A percentile compares a stretch with the other conserved stretches of the same genome.
These are phyloP conservation scores for Plagiodera versicolora DNA, from an alignment of 2,888 invertebrate species.

Conservation along the genomic window DNA sequence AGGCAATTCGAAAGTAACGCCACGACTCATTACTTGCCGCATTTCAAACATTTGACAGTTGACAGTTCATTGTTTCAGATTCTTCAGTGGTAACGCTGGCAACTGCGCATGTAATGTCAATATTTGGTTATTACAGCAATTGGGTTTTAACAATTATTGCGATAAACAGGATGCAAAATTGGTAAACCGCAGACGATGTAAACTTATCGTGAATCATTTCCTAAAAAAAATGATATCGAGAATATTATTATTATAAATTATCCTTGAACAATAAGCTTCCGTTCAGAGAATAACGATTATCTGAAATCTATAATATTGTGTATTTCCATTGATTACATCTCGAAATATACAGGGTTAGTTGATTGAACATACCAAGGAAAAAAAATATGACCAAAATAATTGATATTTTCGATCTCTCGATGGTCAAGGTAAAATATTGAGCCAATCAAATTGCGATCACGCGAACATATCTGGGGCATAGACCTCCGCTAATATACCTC, in stretches of 20 bases:
- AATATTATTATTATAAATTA: slow-evolving; percentile 14
- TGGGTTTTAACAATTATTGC: slow-evolving; percentile 9
- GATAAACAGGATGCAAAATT: slow-evolving; percentile 34
- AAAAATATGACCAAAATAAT: too few relatives aligned
- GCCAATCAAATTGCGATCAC: neutral
- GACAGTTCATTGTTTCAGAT: too few relatives aligned
- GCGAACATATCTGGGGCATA: neutral
- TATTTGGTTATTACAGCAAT: neutral
- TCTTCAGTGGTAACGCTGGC: too few relatives aligned
- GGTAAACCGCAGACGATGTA: slow-evolving; percentile 34
- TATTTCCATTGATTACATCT: too few relatives aligned
- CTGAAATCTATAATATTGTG: neutral
- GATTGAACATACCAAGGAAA: too few relatives aligned
- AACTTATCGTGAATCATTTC: slow-evolving; percentile 25
- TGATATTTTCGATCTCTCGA: too few relatives aligned
- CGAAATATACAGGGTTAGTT: too few relatives aligned
- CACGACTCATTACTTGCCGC: too few relatives aligned
- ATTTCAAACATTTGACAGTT: too few relatives aligned
- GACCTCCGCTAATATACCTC: neutral
- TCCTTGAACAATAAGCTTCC: neutral
- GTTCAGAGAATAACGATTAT: neutral
- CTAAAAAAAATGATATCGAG: slow-evolving; percentile 25
- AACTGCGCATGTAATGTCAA: neutral
- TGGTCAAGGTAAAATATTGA: neutral
- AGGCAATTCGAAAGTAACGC: too few relatives aligned